phyloP scores from a whole-genome alignment of 2,113 vertebrate genomes.

The Ochotona princeps region DNA sequence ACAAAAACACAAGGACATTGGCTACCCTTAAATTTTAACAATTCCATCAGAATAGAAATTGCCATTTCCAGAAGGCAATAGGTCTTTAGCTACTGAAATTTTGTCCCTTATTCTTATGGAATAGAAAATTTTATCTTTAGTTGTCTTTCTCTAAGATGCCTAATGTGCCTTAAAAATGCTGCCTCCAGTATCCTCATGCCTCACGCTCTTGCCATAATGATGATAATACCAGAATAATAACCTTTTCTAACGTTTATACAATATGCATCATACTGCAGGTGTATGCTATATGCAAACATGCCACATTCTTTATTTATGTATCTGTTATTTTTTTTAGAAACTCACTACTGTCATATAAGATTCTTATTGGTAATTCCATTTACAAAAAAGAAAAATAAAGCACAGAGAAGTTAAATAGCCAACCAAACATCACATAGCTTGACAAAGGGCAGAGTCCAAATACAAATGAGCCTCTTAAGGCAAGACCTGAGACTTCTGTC shows the following conservation, averaged over 20 bases:
- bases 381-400: neutral
- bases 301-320: too few relatives aligned
- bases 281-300: neutral
- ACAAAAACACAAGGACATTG: too few relatives aligned
- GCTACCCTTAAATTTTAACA: neutral
- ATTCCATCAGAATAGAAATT: neutral
- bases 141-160: neutral
- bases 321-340: too few relatives aligned
- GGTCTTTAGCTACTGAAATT: neutral
- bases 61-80: neutral
- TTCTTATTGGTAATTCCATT: neutral
- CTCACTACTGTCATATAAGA: neutral
- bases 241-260: neutral
- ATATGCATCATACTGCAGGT: rapidly evolving
- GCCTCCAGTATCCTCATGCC: neutral
- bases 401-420: neutral
- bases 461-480: neutral
- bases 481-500: too few relatives aligned
- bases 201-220: neutral
- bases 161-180: neutral
- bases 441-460: too few relatives aligned
- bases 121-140: too few relatives aligned
- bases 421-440: neutral
- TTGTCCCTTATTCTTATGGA: neutral
- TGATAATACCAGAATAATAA: too few relatives aligned